phyloP scores from a whole-genome alignment of 2,888 invertebrate genomes.

The Tromatobia lineatoria region DNA sequence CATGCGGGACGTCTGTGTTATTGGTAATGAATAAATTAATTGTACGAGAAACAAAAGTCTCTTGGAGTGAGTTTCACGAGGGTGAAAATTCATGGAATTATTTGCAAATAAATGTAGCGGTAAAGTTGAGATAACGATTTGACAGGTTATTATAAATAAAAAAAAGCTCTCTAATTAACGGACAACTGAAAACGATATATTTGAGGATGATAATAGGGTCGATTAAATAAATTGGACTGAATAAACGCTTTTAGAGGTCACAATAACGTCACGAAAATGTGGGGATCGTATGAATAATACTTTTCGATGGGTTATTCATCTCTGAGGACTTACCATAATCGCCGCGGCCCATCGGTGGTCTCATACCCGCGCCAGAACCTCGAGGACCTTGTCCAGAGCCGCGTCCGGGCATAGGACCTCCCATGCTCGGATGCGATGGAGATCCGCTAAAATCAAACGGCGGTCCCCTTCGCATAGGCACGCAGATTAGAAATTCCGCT shows the following conservation, averaged over 20 bases:
- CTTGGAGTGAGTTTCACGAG: slow-evolving; percentile 15
- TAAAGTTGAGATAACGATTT: neutral
- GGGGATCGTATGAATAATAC: slow-evolving; percentile 22
- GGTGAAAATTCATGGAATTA: slow-evolving; percentile 20
- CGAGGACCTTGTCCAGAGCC: slow-evolving; percentile 86
- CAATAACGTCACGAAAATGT: slow-evolving; percentile 18
- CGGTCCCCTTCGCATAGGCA: slow-evolving; percentile 56
- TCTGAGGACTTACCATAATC: slow-evolving; percentile 93
- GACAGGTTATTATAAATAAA: neutral
- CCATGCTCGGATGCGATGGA: slow-evolving; percentile 91
- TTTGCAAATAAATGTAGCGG: neutral
- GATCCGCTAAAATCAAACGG: slow-evolving; percentile 87
- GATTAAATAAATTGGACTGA: slow-evolving; percentile 27
- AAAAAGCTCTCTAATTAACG: slow-evolving; percentile 30
- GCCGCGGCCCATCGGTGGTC: slow-evolving; percentile 93
- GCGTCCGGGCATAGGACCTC: slow-evolving; percentile 89
- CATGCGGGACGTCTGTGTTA: slow-evolving; percentile 82
- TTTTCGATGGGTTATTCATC: slow-evolving; percentile 31
- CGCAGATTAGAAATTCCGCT: slow-evolving; percentile 22
- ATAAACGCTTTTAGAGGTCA: slow-evolving; percentile 1
- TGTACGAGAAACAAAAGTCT: slow-evolving; percentile 28
- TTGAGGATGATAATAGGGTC: slow-evolving; percentile 5
- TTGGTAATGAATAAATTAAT: slow-evolving; percentile 46
- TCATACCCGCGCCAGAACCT: slow-evolving; percentile 87
- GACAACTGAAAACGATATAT: slow-evolving; percentile 16